Conservation (phyloP, 2,888 invertebrate genomes). For the Allolobophora icterica region DNA sequence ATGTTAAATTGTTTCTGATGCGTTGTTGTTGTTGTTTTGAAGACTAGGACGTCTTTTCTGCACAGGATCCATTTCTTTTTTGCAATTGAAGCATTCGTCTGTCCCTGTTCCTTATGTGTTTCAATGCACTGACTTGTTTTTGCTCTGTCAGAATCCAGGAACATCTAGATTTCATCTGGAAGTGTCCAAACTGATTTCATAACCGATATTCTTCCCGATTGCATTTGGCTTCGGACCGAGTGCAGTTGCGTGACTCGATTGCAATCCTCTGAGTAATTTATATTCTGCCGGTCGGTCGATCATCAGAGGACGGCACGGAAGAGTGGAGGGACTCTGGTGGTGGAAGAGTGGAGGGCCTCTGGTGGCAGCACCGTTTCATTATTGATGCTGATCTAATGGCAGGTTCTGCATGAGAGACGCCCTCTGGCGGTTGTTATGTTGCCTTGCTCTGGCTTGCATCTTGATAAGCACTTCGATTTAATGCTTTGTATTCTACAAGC, state of each 20-base stretch:
- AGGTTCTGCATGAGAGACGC: slow-evolving; percentile 17
- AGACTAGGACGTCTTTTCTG: too few species aligned
- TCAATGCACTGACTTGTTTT: not conserved
- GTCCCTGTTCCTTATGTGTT: not conserved
- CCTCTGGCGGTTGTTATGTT: not conserved
- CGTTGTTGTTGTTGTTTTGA: too few species aligned
- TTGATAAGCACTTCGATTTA: not conserved
- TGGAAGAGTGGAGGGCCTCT: too few species aligned
- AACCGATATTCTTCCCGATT: not conserved
- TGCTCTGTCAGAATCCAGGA: not conserved
- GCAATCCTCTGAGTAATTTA: not conserved
- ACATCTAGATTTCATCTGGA: not conserved
- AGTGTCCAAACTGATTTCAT: not conserved
- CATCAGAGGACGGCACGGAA: not conserved
- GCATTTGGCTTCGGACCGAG: not conserved
- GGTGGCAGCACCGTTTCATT: not conserved
- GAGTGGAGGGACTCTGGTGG: too few species aligned
- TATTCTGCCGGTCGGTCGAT: not conserved
- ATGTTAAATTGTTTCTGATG: not conserved
- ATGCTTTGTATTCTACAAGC: not conserved
- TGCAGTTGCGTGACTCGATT: not conserved
- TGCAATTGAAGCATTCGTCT: not conserved
- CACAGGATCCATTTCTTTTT: too few species aligned
- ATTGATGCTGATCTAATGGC: slow-evolving; percentile 10
- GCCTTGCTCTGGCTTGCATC: not conserved